Base-by-base conservation (phyloP, 1,140 invertebrate genomes). In the Drosophila parvula region DNA sequence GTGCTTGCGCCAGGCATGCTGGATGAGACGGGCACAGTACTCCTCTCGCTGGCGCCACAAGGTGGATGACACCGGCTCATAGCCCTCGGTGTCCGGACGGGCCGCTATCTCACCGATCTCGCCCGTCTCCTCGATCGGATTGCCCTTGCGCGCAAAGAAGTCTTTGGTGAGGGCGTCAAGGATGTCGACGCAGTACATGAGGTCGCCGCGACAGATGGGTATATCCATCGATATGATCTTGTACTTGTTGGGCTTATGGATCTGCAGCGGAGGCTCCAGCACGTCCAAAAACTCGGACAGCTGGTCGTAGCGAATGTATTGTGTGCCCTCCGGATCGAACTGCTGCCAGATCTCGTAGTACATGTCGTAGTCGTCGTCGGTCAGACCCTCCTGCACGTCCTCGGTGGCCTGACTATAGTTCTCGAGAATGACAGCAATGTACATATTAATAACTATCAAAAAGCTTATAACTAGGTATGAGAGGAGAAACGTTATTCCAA, bases 271-370 rank as follows among this genome's bases (percentile, higher is more conserved):
- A 56, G 97, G 96, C 92, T 98, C 98, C 51, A 98, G 94, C 61
- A 98, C 97, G 92, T 99, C 97, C 47, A 99, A 93, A 93, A 99
- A 99, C 79, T 99, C 98, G 0, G 97, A 98, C 50, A 99, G 93
- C 92, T 98, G 96, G 81, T 98, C 96, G 93, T 99, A 98, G 50
- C 96, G 94, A 82, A 99, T 99, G 93, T 98, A 99, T 92, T 99
- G 97, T 5, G 98, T 98, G 51, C 98, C 98, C 89, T 99, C 97
- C 0, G 98, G 98, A 93, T 99, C 98, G 93, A 98, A 99, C 86
- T 98, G 96, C 92, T 99, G 98, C 98, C 98, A 99, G 78, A 99
- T 98, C 93, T 99, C 98, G 92, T 99, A 99, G 93, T 99, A 99
- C 98, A 99, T 99, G 92, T 99, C 98, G 93, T 99, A 99, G 92